These are phyloP conservation scores for Capreolus pygargus DNA, from an alignment of 2,113 vertebrate species.

Conservation along the genomic window DNA sequence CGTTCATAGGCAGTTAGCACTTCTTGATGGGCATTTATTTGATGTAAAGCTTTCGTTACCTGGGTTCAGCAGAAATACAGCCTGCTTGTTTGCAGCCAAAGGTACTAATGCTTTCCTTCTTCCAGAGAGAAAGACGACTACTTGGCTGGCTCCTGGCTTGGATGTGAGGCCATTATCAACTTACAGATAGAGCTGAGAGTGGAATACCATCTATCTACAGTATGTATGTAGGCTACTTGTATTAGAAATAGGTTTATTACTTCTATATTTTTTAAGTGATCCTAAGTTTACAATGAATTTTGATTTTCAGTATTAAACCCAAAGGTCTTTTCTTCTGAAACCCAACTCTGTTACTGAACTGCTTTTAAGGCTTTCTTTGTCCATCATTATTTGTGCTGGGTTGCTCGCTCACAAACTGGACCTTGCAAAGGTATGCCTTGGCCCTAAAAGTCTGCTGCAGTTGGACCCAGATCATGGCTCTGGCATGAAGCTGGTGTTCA, in stretches of 20 bases:
- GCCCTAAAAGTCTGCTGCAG: not conserved
- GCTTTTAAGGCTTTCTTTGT: not conserved
- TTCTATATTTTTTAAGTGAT: not conserved
- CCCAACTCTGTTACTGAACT: not conserved
- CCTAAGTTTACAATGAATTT: not conserved
- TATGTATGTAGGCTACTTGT: not conserved
- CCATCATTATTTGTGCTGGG: not conserved
- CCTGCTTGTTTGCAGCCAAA: conserved; percentile 10
- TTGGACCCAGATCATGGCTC: not conserved
- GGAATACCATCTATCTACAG: not conserved
- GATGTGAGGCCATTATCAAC: not conserved
- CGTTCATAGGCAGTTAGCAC: not conserved
- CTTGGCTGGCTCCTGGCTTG: not conserved
- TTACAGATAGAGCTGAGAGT: not conserved
- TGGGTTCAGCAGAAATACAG: not conserved
- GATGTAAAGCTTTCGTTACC: conserved; percentile 36
- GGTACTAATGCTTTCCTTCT: conserved; percentile 1
- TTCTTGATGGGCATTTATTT: conserved; percentile 23
- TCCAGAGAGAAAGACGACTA: not conserved
- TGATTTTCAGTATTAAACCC: not conserved
- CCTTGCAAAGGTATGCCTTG: not conserved
- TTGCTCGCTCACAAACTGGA: not conserved
- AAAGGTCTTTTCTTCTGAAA: not conserved
- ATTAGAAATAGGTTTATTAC: not conserved
- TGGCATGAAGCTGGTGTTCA: not conserved